Percentiles rank a stretch among this genome's conserved stretches.
These are phyloP conservation scores for Tipula confusa DNA, from an alignment of 2,888 invertebrate species.

Conservation along the genomic window DNA sequence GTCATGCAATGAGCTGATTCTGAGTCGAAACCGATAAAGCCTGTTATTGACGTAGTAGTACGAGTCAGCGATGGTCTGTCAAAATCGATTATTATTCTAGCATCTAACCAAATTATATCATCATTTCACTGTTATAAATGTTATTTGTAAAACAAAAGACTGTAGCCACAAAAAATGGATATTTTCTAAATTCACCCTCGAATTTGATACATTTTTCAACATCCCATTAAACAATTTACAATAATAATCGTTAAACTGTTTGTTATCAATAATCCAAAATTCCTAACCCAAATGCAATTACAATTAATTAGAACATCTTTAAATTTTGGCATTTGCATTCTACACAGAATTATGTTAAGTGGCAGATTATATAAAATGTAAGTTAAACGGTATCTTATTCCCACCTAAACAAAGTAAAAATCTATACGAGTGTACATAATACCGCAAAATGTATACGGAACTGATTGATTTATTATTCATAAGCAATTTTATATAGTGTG, in stretches of 20 bases:
- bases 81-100: no score
- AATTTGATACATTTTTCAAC: no score
- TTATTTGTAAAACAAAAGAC: not conserved
- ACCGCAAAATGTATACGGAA: not conserved
- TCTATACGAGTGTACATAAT: no score
- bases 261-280: not conserved
- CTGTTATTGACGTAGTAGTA: no score
- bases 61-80: no score
- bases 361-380: not conserved
- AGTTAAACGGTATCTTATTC: not conserved
- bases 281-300: not conserved
- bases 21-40: no score
- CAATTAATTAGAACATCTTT: not conserved
- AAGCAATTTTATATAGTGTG: not conserved
- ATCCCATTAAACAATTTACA: no score
- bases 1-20: no score
- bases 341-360: not conserved
- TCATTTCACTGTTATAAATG: no score
- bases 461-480: conserved; percentile 12
- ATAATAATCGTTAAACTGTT: not conserved
- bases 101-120: no score
- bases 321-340: not conserved
- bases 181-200: no score
- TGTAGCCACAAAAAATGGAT: no score
- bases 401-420: not conserved